Percentiles rank a stretch among this genome's conserved stretches.
Conservation (phyloP, 2,113 vertebrate genomes). For the Oreochromis niloticus region DNA sequence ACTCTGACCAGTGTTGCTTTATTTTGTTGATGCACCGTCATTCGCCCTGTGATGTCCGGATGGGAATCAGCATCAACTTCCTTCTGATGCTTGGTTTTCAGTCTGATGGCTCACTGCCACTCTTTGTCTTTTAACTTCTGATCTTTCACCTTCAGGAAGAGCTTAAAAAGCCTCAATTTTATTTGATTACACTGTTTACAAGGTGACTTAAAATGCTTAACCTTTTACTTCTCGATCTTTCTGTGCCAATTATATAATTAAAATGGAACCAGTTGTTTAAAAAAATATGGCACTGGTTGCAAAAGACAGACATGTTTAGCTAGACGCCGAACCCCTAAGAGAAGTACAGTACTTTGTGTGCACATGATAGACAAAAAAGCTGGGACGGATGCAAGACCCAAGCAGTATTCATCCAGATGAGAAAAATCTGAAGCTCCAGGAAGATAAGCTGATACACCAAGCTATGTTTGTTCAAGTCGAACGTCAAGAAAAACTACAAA, state of each 20-base stretch:
- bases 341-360: neutral
- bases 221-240: neutral
- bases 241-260: neutral
- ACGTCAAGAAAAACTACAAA: neutral
- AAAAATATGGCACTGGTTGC: neutral
- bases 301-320: neutral
- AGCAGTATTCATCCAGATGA: neutral
- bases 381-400: neutral
- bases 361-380: neutral
- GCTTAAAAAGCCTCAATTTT: neutral
- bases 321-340: neutral
- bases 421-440: neutral
- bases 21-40: neutral
- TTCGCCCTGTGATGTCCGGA: neutral
- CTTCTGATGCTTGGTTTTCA: neutral
- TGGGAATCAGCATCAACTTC: neutral
- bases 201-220: neutral
- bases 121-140: neutral
- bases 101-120: neutral
- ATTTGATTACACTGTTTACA: neutral
- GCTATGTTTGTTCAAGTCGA: neutral
- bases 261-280: neutral
- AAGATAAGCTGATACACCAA: neutral
- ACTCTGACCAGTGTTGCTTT: slow-evolving; percentile 12
- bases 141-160: neutral